Conservation (phyloP, 30 jellyfish, hydroid and myxozoan species). For the Rhopilema esculentum region DNA sequence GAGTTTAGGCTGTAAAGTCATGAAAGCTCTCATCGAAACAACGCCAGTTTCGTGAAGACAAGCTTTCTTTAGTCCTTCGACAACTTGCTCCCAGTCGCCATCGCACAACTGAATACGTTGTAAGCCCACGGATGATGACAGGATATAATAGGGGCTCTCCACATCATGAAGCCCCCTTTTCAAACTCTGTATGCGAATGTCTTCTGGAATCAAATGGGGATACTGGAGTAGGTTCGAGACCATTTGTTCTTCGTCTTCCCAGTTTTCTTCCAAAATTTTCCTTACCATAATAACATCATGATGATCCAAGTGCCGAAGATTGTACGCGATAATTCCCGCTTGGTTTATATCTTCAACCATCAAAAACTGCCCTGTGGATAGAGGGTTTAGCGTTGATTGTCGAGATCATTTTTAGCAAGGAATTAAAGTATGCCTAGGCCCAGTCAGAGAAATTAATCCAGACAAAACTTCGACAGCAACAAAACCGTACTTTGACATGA, state of each 20-base stretch:
- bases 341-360: slow-evolving; percentile 79
- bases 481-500: too few species aligned
- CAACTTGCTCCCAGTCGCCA: slow-evolving; percentile 10
- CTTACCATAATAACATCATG: slow-evolving; percentile 68
- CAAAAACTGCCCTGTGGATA: slow-evolving; percentile 80
- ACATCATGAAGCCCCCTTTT: slow-evolving; percentile 69
- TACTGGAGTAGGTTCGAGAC: slow-evolving; percentile 80
- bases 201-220: slow-evolving; percentile 88
- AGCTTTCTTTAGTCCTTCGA: slow-evolving; percentile 53
- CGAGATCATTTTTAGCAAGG: too few species aligned
- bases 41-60: slow-evolving; percentile 87
- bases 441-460: background rate
- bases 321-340: slow-evolving; percentile 69
- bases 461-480: too few species aligned
- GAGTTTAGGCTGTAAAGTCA: slow-evolving; percentile 65
- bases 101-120: slow-evolving; percentile 62
- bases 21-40: slow-evolving; percentile 85
- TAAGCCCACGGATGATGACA: slow-evolving; percentile 85
- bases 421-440: background rate
- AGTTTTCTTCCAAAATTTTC: slow-evolving; percentile 72
- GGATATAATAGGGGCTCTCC: slow-evolving; percentile 80
- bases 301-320: slow-evolving; percentile 39
- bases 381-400: background rate
- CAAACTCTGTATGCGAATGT: slow-evolving; percentile 69
- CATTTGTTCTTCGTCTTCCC: slow-evolving; percentile 96